Conservation (phyloP, 2,113 vertebrate genomes). For the Eretmochelys imbricata region DNA sequence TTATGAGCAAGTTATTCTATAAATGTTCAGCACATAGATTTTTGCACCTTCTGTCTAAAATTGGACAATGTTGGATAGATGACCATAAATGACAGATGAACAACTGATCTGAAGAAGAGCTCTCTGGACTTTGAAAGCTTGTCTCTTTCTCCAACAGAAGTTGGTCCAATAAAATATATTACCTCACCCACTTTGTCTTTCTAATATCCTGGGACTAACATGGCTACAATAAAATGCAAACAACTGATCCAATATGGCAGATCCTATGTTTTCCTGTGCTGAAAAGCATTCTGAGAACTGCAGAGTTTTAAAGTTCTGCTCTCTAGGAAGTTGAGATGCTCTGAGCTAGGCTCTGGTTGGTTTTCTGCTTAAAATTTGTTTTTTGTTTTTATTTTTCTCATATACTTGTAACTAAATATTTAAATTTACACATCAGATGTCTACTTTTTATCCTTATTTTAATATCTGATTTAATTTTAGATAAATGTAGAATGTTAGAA, state of each 20-base stretch:
- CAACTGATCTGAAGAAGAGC: not conserved
- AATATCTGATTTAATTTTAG: not conserved
- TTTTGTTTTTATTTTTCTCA: not conserved
- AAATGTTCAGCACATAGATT: not conserved
- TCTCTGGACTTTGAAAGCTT: not conserved
- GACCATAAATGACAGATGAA: not conserved
- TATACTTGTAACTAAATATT: conserved; percentile 1
- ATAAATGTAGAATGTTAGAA: not conserved
- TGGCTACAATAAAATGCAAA: no score
- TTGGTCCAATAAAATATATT: not conserved
- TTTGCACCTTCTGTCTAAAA: conserved; percentile 26
- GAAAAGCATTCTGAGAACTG: conserved; percentile 22
- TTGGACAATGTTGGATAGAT: not conserved
- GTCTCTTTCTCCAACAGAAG: not conserved
- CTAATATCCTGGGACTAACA: no score
- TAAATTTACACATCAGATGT: not conserved
- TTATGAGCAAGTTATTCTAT: not conserved
- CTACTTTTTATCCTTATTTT: not conserved
- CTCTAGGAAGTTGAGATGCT: conserved; percentile 48
- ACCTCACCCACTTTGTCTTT: no score
- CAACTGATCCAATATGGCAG: not conserved
- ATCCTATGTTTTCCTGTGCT: conserved; percentile 41
- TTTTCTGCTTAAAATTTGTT: conserved; percentile 13
- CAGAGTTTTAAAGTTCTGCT: conserved; percentile 45
- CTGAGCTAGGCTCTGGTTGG: conserved; percentile 43